Evolutionary conservation across 2,888 invertebrate species (phyloP).

Genomic region (Athalia circularis): DNA sequence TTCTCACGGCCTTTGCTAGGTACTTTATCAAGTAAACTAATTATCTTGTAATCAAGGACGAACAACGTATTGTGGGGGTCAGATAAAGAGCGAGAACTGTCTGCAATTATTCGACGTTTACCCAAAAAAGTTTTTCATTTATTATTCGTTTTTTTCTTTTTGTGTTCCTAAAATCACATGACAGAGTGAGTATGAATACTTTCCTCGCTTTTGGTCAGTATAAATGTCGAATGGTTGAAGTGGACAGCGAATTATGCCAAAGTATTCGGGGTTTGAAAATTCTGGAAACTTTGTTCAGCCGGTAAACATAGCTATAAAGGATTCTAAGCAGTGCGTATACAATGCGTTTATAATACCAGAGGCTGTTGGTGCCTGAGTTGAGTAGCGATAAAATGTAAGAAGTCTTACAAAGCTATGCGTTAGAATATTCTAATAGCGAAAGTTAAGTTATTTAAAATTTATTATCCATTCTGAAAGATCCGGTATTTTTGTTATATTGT

Average conservation of each 20-base stretch:
- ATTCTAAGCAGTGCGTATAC: background rate
- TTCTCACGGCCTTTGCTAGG: slow-evolving; percentile 30
- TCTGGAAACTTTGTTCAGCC: background rate
- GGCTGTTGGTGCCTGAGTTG: background rate
- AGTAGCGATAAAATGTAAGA: background rate
- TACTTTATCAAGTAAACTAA: slow-evolving; percentile 35
- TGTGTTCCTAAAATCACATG: too few species aligned
- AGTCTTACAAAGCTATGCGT: background rate
- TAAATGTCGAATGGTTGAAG: background rate
- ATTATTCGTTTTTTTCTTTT: too few species aligned
- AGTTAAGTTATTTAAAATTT: slow-evolving; percentile 18
- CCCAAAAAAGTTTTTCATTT: background rate
- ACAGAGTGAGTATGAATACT: too few species aligned
- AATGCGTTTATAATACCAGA: background rate
- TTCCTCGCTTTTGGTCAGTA: too few species aligned
- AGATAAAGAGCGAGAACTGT: slow-evolving; percentile 1
- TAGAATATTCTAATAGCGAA: background rate
- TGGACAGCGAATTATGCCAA: slow-evolving; percentile 1
- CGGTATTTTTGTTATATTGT: background rate
- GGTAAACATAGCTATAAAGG: background rate
- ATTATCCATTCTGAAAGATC: background rate
- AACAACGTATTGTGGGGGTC: background rate
- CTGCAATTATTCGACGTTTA: slow-evolving; percentile 28
- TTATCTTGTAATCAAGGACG: slow-evolving; percentile 29
- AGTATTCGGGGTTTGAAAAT: background rate